Percentiles rank a stretch among this genome's conserved stretches.
These are phyloP conservation scores for Morone saxatilis DNA, from an alignment of 2,113 vertebrate genomes.

Conservation along the genomic window DNA sequence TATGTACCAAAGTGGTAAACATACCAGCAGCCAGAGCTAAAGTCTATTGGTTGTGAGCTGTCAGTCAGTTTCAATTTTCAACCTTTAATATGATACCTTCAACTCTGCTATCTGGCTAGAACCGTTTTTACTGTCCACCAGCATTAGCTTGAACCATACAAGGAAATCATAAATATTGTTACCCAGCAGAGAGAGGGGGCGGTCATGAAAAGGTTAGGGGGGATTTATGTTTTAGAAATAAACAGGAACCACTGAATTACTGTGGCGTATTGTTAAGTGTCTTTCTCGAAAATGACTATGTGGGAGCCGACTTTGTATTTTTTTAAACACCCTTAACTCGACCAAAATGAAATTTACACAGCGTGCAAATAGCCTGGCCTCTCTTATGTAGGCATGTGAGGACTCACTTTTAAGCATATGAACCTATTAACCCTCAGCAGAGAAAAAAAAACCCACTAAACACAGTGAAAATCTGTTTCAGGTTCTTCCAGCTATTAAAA, in stretches of 20 bases:
- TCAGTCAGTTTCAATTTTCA: slow-evolving; percentile 8
- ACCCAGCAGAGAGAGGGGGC: neutral
- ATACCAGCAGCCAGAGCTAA: too few species aligned
- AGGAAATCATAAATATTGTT: slow-evolving; percentile 50
- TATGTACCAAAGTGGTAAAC: neutral
- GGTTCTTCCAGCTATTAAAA: neutral
- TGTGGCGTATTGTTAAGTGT: neutral
- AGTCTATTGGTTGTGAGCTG: neutral
- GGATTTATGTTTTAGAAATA: slow-evolving; percentile 20
- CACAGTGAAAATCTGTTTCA: neutral
- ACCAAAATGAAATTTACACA: neutral
- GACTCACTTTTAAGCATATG: neutral
- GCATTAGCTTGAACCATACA: slow-evolving; percentile 4
- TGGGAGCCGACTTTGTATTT: neutral
- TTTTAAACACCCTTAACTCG: neutral
- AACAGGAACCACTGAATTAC: slow-evolving; percentile 14
- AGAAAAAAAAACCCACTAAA: neutral
- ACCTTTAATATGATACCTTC: slow-evolving; percentile 46
- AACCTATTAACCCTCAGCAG: neutral
- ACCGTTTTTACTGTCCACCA: neutral
- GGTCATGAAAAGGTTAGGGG: slow-evolving; percentile 24
- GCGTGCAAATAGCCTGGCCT: neutral
- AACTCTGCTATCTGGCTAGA: slow-evolving; percentile 9
- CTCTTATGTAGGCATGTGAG: neutral
- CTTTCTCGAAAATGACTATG: neutral